Evolutionary conservation across 2,113 vertebrate genomes (phyloP).

Genomic region (Phrynocephalus versicolor): DNA sequence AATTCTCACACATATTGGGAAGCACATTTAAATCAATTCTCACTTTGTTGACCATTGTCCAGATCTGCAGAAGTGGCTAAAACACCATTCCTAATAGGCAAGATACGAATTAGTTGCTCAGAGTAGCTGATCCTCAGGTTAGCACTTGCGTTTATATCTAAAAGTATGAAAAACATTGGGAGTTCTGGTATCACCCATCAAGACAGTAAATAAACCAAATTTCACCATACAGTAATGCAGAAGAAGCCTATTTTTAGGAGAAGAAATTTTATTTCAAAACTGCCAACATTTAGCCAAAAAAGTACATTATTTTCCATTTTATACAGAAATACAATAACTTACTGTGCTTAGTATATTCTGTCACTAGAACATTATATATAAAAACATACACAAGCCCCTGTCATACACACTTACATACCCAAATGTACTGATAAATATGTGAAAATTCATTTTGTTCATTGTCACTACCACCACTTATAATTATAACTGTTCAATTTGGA

Average conservation of each 20-base stretch:
- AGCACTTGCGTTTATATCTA: neutral
- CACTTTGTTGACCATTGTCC: neutral
- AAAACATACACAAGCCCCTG: constrained; percentile 26
- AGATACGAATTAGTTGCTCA: neutral
- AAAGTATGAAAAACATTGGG: neutral
- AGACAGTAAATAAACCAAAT: constrained; percentile 19
- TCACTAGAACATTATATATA: constrained; percentile 64
- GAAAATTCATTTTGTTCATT: constrained; percentile 49
- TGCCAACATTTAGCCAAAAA: constrained; percentile 74
- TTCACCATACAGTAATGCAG: neutral
- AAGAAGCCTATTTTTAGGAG: constrained; percentile 59
- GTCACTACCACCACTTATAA: constrained; percentile 50
- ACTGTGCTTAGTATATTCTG: constrained; percentile 66
- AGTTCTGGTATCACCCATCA: neutral
- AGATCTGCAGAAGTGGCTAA: neutral
- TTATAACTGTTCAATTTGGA: constrained; percentile 66
- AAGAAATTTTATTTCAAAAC: constrained; percentile 79
- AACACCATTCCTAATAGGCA: neutral
- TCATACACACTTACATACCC: neutral
- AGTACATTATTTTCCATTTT: constrained; percentile 68
- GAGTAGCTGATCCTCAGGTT: neutral
- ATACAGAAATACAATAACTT: constrained; percentile 75
- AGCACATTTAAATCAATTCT: neutral
- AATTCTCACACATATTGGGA: neutral
- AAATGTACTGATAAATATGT: constrained; percentile 64